Percentiles rank a stretch among this genome's conserved stretches.
These are phyloP conservation scores for Taxidea taxus DNA, from an alignment of 2,113 vertebrate genomes.

Conservation along the genomic window DNA sequence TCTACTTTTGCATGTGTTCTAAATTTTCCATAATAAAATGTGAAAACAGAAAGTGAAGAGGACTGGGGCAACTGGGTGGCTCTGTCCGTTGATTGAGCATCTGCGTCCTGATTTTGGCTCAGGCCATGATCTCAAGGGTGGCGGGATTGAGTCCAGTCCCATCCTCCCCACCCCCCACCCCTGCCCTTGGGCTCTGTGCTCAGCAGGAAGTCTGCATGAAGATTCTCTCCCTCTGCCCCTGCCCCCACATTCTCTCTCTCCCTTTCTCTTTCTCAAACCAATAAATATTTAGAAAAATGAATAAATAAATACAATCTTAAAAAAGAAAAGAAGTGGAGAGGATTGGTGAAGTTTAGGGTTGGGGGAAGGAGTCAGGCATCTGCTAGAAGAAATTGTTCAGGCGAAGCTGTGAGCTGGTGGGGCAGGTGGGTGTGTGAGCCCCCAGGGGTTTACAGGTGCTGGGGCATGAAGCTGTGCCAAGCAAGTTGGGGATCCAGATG, in stretches of 20 bases:
- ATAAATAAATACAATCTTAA: not conserved
- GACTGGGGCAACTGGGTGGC: not conserved
- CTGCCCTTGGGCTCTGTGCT: not conserved
- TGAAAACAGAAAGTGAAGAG: not conserved
- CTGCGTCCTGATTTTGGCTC: not conserved
- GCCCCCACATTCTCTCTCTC: not conserved
- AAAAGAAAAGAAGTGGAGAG: not conserved
- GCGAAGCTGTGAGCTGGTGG: not conserved
- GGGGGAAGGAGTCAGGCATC: not conserved
- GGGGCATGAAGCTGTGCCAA: not conserved
- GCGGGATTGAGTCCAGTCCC: not conserved
- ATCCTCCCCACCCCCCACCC: too few species aligned
- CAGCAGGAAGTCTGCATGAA: not conserved
- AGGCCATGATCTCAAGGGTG: not conserved
- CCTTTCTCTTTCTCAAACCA: not conserved
- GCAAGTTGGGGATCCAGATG: accelerated
- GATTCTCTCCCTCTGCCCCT: not conserved
- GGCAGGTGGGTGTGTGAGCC: not conserved
- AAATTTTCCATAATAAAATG: not conserved
- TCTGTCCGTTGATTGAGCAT: not conserved
- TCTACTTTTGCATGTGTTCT: not conserved
- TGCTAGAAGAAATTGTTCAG: not conserved
- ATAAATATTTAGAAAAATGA: not conserved
- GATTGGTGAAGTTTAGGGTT: not conserved
- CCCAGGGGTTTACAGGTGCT: not conserved